phyloP scores from a whole-genome alignment of 2,797 vertebrate genomes.

The Eptatretus atami region DNA sequence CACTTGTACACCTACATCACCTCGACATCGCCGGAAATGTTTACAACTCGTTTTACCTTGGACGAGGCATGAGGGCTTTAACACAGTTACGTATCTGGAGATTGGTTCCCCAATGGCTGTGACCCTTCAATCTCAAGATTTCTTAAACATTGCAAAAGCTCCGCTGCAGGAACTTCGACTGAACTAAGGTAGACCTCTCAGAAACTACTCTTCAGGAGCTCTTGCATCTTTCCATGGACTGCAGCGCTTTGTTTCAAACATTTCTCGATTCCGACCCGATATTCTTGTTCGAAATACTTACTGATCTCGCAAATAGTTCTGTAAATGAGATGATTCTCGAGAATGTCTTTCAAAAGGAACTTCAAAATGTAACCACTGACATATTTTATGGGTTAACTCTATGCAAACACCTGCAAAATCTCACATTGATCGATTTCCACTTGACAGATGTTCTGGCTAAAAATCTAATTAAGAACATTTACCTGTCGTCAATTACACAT shows the following conservation, averaged over 20 bases:
- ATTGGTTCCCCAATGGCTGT: background rate
- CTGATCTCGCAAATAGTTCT: background rate
- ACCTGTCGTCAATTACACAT: background rate
- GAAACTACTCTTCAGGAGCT: background rate
- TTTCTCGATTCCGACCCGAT: background rate
- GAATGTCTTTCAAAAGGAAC: background rate
- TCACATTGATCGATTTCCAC: background rate
- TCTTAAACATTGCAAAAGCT: background rate
- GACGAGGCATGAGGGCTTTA: background rate
- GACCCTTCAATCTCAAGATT: background rate
- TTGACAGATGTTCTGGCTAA: background rate
- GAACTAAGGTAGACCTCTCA: background rate
- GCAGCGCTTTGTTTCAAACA: background rate
- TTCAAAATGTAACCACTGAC: background rate
- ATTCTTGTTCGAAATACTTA: background rate
- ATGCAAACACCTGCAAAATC: background rate
- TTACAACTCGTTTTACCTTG: constrained; percentile 4
- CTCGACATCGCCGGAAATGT: background rate
- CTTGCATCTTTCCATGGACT: background rate
- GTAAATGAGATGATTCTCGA: background rate
- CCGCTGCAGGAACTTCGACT: background rate
- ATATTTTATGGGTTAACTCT: background rate
- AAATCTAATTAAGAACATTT: background rate
- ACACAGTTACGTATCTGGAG: background rate
- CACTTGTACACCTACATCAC: background rate